Evolutionary conservation across 2,113 vertebrate genomes (phyloP).

Genomic region (Rhinolophus sinicus): DNA sequence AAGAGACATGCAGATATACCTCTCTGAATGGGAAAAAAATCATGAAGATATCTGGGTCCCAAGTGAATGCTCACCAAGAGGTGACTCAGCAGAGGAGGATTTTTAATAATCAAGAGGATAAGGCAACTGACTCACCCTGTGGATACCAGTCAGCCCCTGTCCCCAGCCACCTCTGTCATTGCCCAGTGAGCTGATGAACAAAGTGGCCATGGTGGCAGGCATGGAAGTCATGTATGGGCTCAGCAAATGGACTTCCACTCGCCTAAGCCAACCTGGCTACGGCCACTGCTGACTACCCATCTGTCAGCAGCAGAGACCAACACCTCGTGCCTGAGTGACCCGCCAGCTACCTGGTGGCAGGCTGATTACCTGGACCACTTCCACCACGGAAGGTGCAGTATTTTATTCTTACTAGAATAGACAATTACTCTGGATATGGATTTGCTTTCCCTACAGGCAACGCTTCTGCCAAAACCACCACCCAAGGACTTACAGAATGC

Average conservation of each 20-base stretch:
- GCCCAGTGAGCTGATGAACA: not conserved
- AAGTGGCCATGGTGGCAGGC: not conserved
- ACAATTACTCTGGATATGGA: not conserved
- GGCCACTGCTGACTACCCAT: not conserved
- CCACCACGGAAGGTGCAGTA: not conserved
- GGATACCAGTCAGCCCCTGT: not conserved
- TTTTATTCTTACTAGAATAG: not conserved
- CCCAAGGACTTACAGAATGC: not conserved
- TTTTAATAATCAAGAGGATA: conserved; percentile 15
- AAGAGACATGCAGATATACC: not conserved
- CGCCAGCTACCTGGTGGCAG: not conserved
- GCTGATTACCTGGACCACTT: not conserved
- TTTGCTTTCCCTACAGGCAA: not conserved
- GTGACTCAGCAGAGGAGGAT: not conserved
- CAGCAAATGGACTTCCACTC: not conserved
- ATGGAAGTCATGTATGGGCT: not conserved
- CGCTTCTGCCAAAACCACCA: not conserved
- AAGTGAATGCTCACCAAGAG: not conserved
- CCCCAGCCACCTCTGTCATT: not conserved
- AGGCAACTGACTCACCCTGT: not conserved
- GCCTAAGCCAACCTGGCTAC: not conserved
- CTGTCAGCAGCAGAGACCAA: not conserved
- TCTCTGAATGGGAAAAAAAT: not conserved
- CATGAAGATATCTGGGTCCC: not conserved
- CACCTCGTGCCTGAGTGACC: not conserved